Evolutionary conservation across 2,888 invertebrate species (phyloP), one percentile per base, ranked within the genome.

Genomic region (Mayetiola destructor): DNA sequence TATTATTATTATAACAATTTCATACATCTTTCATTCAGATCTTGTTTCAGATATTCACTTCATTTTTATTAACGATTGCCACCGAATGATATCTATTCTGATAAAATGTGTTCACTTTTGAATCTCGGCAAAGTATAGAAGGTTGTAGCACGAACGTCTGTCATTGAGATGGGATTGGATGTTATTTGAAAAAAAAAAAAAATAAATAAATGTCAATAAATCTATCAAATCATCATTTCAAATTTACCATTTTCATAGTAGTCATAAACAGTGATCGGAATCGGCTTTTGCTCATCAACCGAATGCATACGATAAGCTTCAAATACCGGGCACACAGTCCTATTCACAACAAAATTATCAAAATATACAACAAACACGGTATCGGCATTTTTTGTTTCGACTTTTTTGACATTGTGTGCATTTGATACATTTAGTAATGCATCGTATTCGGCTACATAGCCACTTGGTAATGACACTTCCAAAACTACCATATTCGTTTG

Each of bases 161-260:
- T n/a, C n/a, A n/a, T n/a, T n/a, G n/a, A n/a, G n/a, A n/a, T n/a
- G n/a, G n/a, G n/a, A n/a, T n/a, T n/a, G n/a, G n/a, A n/a, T n/a
- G n/a, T n/a, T n/a, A n/a, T n/a, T n/a, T n/a, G 10, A 21, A 23
- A 42, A 23, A 42, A 23, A 21, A 23, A 27, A 27, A n/a, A 27
- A 5, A 42, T 4, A 42, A 14, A 42, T 42, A 20, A 42, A 42
- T 23, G 14, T 12, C 12, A 53, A 23, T 54, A 35, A 32, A n/a
- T 32, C 21, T 23, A 23, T 29, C 2, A n/a, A 6, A 40, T 30
- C n/a, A n/a, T 23, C 10, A 23, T 23, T 42, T 42, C 23, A 48
- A 12, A 78, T 84, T 80, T 68, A 91, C 92, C 86, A 64, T 85
- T 89, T 69, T 96, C 94, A 66, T 93, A 95, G 65, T 95, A 89